Base-by-base conservation (phyloP, 2,113 vertebrate species). In the Miniopterus natalensis region DNA sequence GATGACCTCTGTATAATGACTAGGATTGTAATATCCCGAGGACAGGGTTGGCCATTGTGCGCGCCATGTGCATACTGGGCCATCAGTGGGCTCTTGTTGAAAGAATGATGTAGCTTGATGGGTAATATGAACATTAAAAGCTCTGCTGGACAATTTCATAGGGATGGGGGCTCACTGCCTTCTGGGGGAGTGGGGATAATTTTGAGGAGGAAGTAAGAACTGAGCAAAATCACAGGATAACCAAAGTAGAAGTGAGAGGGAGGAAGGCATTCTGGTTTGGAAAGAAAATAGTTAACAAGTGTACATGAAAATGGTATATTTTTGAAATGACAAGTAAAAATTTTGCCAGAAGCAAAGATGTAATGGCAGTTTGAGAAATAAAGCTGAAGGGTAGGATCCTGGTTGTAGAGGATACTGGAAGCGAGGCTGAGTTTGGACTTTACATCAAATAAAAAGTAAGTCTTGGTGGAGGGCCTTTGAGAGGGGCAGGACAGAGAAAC, bases 291-390 rank as follows among this genome's bases (percentile, higher is more conserved):
- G 17, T 36, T 63, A 75, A 53, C 11, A 90, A 61, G 65, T 3
- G 5, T 75, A 71, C 36, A 83, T 40, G 51, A 73, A 88, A 95
- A 70, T 20, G 36, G n/a, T 53, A 13, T 51, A 47, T 45, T 90
- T 91, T 83, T 74, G 57, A 85, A 94, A 49, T 92, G 66, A 90
- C 65, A 94, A 51, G 42, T 42, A 25, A 90, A 71, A 74, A 36
- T 68, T 49, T 36, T 79, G 20, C 57, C 61, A 21, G 63, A 61
- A 85, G 21, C 15, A 55, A 74, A 71, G 65, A 90, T 53, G 6
- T 81, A 85, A 73, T 29, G 65, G 36, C 13, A 73, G 36, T 77
- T 92, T 65, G n/a, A 85, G 78, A 90, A 90, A 68, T 42, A 81
- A 74, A 36, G 2, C 11, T 12, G 23, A 63, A 36, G 8, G 8